Base-by-base conservation (phyloP, 2,797 vertebrate species). In the Molothrus ater region DNA sequence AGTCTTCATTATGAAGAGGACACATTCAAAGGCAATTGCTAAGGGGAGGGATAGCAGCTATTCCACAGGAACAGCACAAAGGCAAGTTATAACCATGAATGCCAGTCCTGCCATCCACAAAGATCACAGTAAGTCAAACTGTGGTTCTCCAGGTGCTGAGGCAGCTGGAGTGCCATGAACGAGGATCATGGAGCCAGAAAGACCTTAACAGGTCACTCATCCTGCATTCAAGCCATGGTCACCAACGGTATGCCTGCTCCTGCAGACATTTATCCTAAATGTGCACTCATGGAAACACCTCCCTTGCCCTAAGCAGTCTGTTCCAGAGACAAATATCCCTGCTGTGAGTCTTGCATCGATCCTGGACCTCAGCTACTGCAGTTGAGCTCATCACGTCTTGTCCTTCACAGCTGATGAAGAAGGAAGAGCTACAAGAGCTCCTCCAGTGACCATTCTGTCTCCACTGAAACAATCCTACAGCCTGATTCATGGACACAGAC, bases 1-100 rank as follows among this genome's bases (percentile, higher is more conserved):
- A 95, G 95, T 96, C 95, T 97, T 95, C 92, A 88, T 96, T 93
- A 88, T 28, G 86, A 92, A 76, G 80, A 96, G 95, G 94, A 91
- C 92, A 88, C 74, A 60, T 88, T 93, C 82, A 96, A 96, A 96
- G 95, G 91, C 85, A 94, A 96, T 81, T 95, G 86, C 71, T 76
- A 43, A 89, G 69, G 80, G 83, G 83, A 96, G 86, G 90, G 78
- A 93, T 3, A 82, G 78, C 68, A 93, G 83, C 74, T 96, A 79
- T 61, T 94, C 71, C 75, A 86, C 7, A 1, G 47, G 72, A 93
- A 86, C 26, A 76, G 88, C 90, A 94, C 71, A 92, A 93, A 95
- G 91, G 71, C 70, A 88, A 87, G 68, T 73, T 76, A 86, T 4
- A 94, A 80, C 53, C 74, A 76, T 2, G 16, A 88, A 74, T 1